Evolutionary conservation across 2,797 vertebrate genomes (phyloP).

Genomic region (Urocyon cinereoargenteus): DNA sequence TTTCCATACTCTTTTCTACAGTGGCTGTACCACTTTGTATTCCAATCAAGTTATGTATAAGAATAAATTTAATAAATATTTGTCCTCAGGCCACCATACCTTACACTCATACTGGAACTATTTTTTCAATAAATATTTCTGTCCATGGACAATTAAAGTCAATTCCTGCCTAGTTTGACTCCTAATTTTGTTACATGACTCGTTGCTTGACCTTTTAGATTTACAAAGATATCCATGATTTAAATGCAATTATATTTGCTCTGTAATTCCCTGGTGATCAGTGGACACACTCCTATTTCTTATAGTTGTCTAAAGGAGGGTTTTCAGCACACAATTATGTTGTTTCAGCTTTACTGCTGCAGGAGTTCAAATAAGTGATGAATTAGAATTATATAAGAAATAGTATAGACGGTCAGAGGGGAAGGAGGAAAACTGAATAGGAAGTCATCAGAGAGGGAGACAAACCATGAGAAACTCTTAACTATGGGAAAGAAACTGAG

Average conservation of each 20-base stretch:
- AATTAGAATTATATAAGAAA: not conserved
- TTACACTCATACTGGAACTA: not conserved
- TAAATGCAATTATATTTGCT: conserved; percentile 28
- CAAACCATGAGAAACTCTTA: no score
- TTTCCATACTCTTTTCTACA: not conserved
- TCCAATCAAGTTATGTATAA: not conserved
- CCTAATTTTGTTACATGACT: not conserved
- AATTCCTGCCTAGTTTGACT: not conserved
- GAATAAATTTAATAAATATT: not conserved
- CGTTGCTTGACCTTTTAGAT: conserved; percentile 46
- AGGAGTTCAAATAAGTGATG: conserved; percentile 45
- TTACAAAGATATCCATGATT: conserved; percentile 14
- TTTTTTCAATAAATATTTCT: conserved; percentile 30
- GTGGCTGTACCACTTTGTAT: not conserved
- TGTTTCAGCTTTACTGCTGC: conserved; percentile 34
- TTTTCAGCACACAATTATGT: conserved; percentile 2
- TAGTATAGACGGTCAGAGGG: no score
- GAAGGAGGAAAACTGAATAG: no score
- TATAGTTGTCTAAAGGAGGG: not conserved
- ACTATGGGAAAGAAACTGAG: no score
- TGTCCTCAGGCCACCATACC: not conserved
- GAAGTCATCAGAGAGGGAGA: no score
- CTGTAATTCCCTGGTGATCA: not conserved
- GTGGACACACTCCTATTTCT: not conserved
- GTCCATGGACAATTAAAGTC: not conserved